phyloP scores from a whole-genome alignment of 2,797 vertebrate genomes.

The Acestrorhynchus altus region DNA sequence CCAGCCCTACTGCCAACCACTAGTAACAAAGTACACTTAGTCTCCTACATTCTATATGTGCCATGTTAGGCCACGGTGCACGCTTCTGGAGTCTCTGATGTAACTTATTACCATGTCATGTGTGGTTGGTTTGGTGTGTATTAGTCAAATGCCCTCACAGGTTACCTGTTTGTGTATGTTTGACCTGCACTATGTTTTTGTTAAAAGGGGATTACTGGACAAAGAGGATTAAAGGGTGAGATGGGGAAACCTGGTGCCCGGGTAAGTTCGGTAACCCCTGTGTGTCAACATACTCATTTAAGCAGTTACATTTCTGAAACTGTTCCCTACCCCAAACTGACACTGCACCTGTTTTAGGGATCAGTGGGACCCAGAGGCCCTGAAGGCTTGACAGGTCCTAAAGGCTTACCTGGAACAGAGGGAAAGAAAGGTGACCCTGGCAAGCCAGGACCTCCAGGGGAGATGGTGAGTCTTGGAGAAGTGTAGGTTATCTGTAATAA shows the following conservation, averaged over 20 bases:
- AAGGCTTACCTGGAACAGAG: conserved; percentile 67
- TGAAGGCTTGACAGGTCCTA: conserved; percentile 68
- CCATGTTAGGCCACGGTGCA: background rate
- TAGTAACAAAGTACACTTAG: background rate
- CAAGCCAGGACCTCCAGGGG: conserved; percentile 68
- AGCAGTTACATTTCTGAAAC: background rate
- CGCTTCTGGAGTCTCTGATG: background rate
- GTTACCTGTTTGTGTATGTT: background rate
- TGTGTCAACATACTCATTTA: background rate
- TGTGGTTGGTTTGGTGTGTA: background rate
- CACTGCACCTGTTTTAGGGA: conserved; percentile 67
- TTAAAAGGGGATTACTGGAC: conserved; percentile 75
- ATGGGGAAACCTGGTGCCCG: conserved; percentile 68
- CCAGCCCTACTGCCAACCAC: background rate
- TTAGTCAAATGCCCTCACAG: background rate
- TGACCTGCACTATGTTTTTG: background rate
- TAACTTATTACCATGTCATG: background rate
- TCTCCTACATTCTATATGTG: background rate
- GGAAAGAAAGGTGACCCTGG: conserved; percentile 75
- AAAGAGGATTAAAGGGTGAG: conserved; percentile 75
- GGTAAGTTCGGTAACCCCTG: conserved; percentile 66
- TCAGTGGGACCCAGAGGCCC: conserved; percentile 64
- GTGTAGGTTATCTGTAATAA: background rate
- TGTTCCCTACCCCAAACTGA: background rate
- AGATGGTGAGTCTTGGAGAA: conserved; percentile 55